These are phyloP conservation scores for Callosobruchus maculatus DNA, from an alignment of 2,888 invertebrate genomes.

Conservation along the genomic window DNA sequence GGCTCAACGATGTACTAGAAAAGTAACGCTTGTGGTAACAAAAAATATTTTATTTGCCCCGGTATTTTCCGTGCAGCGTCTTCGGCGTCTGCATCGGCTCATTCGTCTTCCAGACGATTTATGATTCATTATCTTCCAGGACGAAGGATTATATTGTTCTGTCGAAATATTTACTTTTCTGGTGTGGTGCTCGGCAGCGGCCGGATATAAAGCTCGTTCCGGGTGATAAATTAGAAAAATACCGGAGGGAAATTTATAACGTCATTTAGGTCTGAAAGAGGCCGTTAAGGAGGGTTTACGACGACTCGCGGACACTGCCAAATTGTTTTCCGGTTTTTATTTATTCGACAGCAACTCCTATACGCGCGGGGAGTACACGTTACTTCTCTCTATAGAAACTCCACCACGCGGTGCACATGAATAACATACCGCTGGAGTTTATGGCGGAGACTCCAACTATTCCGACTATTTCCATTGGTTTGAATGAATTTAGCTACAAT, in stretches of 20 bases:
- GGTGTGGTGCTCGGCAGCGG: slow-evolving; percentile 13
- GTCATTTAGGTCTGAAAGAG: slow-evolving; percentile 20
- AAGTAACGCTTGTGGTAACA: no score
- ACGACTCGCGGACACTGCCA: slow-evolving; percentile 16
- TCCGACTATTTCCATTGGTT: not conserved
- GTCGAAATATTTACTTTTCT: slow-evolving; percentile 32
- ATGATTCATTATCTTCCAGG: slow-evolving; percentile 32
- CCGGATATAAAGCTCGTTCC: slow-evolving; percentile 22
- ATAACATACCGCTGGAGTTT: not conserved
- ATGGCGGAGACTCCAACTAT: not conserved
- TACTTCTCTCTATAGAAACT: not conserved
- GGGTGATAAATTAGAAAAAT: slow-evolving; percentile 24
- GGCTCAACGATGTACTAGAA: no score
- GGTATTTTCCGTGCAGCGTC: not conserved
- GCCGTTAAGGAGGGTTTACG: slow-evolving; percentile 18
- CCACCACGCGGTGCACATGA: not conserved
- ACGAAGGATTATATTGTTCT: slow-evolving; percentile 28
- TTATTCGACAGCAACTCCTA: not conserved
- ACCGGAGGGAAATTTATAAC: slow-evolving; percentile 19
- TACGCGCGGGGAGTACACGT: not conserved
- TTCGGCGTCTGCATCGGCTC: slow-evolving; percentile 7
- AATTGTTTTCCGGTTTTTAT: slow-evolving; percentile 2
- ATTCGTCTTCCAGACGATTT: slow-evolving; percentile 35
- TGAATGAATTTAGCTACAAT: not conserved
- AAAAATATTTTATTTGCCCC: not conserved